These are phyloP conservation scores for Brachionus angularis DNA, from an alignment of 1,140 invertebrate species.

Conservation along the genomic window DNA sequence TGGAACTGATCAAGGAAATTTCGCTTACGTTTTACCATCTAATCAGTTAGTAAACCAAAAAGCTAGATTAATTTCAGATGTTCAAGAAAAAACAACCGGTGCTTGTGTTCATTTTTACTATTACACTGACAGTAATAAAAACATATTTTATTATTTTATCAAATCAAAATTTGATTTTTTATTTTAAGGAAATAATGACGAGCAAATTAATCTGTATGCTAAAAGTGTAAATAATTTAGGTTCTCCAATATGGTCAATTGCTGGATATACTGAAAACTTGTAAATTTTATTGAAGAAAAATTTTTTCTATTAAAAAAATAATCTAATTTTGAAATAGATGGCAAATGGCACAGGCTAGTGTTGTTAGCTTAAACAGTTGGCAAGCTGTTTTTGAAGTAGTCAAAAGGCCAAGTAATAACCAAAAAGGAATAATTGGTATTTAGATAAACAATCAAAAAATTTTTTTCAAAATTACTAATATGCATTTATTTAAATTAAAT, in stretches of 20 bases:
- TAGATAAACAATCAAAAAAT: no score
- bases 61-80: not conserved
- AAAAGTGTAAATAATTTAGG: constrained; percentile 25
- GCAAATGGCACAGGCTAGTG: constrained; percentile 22
- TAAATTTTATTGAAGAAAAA: not conserved
- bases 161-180: not conserved
- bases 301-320: not conserved
- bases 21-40: constrained; percentile 6
- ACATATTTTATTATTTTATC: not conserved
- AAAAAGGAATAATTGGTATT: constrained; percentile 11
- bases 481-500: no score
- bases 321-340: constrained; percentile 10
- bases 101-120: constrained; percentile 41
- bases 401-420: not conserved
- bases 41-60: not conserved
- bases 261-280: constrained; percentile 1
- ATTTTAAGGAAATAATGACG: constrained; percentile 19
- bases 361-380: constrained; percentile 4
- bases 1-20: constrained; percentile 25
- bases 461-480: no score
- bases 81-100: constrained; percentile 6
- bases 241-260: constrained; percentile 5
- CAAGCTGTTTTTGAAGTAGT: constrained; percentile 36
- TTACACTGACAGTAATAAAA: constrained; percentile 25
- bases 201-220: constrained; percentile 13